These are phyloP conservation scores for Phalacrocorax pelagicus DNA, from an alignment of 2,113 vertebrate genomes.

Conservation along the genomic window DNA sequence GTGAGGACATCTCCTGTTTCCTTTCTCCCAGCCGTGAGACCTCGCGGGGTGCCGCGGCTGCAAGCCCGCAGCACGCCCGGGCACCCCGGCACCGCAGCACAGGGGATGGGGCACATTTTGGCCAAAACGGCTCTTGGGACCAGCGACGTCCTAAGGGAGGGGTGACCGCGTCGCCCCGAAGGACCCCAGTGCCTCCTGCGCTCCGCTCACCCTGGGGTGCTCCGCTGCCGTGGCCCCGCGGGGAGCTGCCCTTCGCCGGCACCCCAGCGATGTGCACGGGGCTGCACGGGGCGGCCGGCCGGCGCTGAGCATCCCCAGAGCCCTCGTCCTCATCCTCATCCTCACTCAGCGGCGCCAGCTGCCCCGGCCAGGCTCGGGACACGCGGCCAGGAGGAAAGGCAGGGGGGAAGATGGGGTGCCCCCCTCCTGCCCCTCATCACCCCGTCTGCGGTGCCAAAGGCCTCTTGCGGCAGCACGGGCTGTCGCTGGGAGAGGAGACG, in stretches of 20 bases:
- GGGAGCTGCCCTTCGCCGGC: background rate
- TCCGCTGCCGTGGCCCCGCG: fast-evolving
- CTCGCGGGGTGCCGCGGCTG: fast-evolving
- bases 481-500: background rate
- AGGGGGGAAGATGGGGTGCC: background rate
- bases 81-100: background rate
- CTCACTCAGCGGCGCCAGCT: fast-evolving
- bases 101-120: fast-evolving
- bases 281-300: background rate
- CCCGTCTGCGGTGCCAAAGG: background rate
- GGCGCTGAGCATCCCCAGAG: background rate
- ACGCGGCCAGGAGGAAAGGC: too few relatives aligned
- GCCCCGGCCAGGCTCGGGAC: background rate
- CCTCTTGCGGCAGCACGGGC: fast-evolving
- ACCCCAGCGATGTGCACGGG: fast-evolving
- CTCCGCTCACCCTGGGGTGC: fast-evolving
- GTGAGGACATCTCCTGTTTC: background rate
- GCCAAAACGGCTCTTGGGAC: background rate
- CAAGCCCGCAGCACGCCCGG: too few relatives aligned
- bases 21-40: background rate
- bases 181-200: fast-evolving
- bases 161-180: fast-evolving
- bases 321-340: background rate
- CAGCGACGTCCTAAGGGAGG: fast-evolving
- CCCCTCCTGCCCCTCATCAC: background rate